Conservation (phyloP, 35 echinoderm and acorn worm genomes). For the Strongylocentrotus purpuratus region DNA sequence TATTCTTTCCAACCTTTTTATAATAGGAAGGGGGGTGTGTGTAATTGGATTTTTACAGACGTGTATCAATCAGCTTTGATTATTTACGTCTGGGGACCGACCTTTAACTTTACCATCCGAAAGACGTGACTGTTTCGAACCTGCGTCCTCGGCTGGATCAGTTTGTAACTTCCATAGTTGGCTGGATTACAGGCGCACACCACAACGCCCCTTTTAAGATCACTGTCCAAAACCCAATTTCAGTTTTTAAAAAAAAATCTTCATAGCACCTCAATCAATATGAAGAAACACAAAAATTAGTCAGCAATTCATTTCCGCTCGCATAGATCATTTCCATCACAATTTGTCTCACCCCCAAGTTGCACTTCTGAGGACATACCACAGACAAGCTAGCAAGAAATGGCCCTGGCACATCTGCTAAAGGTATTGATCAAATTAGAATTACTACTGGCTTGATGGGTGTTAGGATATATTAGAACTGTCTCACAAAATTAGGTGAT, state of each 20-base stretch:
- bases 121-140: too few relatives aligned
- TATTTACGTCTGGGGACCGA: too few relatives aligned
- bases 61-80: too few relatives aligned
- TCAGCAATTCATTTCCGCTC: not conserved
- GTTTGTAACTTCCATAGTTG: too few relatives aligned
- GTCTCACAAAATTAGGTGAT: not conserved
- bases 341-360: not conserved
- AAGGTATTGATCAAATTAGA: slow-evolving; percentile 5
- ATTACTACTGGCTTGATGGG: slow-evolving; percentile 19
- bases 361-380: not conserved
- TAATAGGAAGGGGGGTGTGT: too few relatives aligned
- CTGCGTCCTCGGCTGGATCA: too few relatives aligned
- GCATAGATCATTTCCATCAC: not conserved
- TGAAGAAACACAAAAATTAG: not conserved
- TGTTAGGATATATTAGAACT: slow-evolving; percentile 24
- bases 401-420: slow-evolving; percentile 15
- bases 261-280: not conserved
- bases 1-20: too few relatives aligned
- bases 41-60: too few relatives aligned
- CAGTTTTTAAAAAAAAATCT: not conserved
- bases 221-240: too few relatives aligned
- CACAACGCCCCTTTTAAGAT: too few relatives aligned
- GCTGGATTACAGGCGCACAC: too few relatives aligned
- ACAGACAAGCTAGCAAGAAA: not conserved
- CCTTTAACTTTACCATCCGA: too few relatives aligned